These are phyloP conservation scores for Neodiprion lecontei DNA, from an alignment of 1,140 invertebrate species.

Conservation along the genomic window DNA sequence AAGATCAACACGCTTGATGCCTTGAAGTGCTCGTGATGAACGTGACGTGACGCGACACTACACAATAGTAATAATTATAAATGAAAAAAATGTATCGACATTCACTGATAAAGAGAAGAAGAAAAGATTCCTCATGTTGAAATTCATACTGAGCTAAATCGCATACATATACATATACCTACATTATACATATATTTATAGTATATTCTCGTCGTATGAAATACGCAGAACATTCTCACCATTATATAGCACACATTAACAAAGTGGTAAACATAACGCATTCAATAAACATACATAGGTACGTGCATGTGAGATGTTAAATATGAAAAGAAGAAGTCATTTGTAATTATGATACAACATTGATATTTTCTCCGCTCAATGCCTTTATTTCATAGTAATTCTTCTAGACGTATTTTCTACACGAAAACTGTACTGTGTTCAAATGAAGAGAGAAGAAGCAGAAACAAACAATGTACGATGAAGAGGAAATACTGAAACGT, in stretches of 20 bases:
- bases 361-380: slow-evolving; percentile 15
- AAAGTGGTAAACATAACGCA: background rate
- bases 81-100: background rate
- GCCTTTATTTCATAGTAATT: slow-evolving; percentile 4
- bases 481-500: background rate
- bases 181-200: background rate
- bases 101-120: background rate
- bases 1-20: background rate
- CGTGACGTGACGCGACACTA: background rate
- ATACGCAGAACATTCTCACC: background rate
- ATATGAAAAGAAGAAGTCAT: background rate
- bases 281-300: slow-evolving; percentile 1
- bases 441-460: slow-evolving; percentile 20
- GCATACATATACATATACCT: background rate
- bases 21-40: background rate
- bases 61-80: background rate
- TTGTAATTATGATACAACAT: background rate
- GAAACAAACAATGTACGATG: background rate
- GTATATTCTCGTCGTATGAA: background rate
- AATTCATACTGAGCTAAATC: background rate
- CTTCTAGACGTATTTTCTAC: slow-evolving; percentile 31
- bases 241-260: background rate
- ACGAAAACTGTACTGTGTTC: slow-evolving; percentile 36
- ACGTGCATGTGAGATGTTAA: background rate
- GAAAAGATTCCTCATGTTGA: background rate